Evolutionary conservation across 2,888 invertebrate species (phyloP).

Genomic region (Apomyelois bistriatella): DNA sequence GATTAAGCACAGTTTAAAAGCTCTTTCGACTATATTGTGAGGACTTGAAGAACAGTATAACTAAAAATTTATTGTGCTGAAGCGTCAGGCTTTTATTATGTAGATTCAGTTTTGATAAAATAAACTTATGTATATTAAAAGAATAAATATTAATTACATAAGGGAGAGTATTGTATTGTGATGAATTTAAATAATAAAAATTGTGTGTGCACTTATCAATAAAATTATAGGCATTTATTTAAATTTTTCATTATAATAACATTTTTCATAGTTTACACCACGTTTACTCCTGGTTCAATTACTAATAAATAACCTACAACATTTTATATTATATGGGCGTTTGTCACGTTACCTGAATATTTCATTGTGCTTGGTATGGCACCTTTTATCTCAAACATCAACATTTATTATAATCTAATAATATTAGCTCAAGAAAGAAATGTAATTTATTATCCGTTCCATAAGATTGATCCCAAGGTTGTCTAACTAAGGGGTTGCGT

Average conservation of each 20-base stretch:
- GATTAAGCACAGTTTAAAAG: constrained; percentile 66
- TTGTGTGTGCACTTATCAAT: constrained; percentile 6
- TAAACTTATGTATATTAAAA: constrained; percentile 15
- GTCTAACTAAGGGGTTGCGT: constrained; percentile 19
- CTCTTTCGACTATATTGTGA: constrained; percentile 51
- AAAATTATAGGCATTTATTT: constrained; percentile 20
- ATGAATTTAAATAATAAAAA: constrained; percentile 21
- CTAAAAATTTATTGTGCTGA: constrained; percentile 14
- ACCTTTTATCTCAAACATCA: constrained; percentile 28
- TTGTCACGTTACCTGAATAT: constrained; percentile 24
- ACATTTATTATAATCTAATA: constrained; percentile 22
- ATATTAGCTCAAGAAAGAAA: constrained; percentile 49
- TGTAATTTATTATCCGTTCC: constrained; percentile 24
- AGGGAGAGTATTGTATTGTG: constrained; percentile 20
- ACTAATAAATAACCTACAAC: constrained; percentile 12
- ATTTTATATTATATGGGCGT: constrained; percentile 25
- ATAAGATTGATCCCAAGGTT: constrained; percentile 37
- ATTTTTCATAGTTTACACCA: constrained; percentile 20
- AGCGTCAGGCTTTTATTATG: constrained; percentile 14
- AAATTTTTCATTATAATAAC: constrained; percentile 18
- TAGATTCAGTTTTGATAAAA: constrained; percentile 14
- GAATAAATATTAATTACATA: constrained; percentile 16
- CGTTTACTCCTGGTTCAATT: constrained; percentile 18
- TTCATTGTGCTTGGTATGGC: constrained; percentile 35
- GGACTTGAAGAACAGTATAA: constrained; percentile 18